These are phyloP conservation scores for Seira ritae DNA, from an alignment of 2,888 invertebrate species.

Conservation along the genomic window DNA sequence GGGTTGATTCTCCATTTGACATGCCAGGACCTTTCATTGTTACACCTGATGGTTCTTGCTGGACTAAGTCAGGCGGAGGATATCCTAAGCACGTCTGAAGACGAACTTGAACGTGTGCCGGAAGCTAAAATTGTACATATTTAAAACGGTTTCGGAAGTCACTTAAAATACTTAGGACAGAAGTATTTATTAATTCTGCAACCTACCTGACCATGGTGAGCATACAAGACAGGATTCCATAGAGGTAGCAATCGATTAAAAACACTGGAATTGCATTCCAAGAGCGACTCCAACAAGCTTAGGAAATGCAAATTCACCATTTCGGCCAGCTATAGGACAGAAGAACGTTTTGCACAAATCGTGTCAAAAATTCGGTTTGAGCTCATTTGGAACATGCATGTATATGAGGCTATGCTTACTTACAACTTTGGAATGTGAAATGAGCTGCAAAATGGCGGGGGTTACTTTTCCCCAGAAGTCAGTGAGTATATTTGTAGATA, in stretches of 20 bases:
- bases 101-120: conserved; percentile 90
- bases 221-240: conserved; percentile 96
- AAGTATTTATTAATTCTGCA: too few relatives aligned
- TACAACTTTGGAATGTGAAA: conserved; percentile 93
- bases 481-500: conserved; percentile 88
- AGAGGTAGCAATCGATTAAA: conserved; percentile 93
- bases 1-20: too few relatives aligned
- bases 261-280: conserved; percentile 96
- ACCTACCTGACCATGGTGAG: conserved; percentile 57
- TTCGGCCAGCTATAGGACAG: conserved; percentile 89
- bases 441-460: conserved; percentile 93
- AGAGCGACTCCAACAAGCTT: conserved; percentile 93
- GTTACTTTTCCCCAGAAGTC: conserved; percentile 99
- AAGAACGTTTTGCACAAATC: too few relatives aligned
- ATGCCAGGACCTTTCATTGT: not conserved
- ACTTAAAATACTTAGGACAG: not conserved
- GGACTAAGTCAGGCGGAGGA: conserved; percentile 78
- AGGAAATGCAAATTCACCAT: conserved; percentile 98
- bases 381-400: too few relatives aligned
- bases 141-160: not conserved
- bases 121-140: conserved; percentile 81
- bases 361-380: too few relatives aligned
- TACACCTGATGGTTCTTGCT: conserved; percentile 11
- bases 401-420: conserved; percentile 75
- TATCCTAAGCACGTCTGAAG: conserved; percentile 91